Conservation (phyloP, 92 coral and sea anemone genomes). For the Nematostella vectensis region DNA sequence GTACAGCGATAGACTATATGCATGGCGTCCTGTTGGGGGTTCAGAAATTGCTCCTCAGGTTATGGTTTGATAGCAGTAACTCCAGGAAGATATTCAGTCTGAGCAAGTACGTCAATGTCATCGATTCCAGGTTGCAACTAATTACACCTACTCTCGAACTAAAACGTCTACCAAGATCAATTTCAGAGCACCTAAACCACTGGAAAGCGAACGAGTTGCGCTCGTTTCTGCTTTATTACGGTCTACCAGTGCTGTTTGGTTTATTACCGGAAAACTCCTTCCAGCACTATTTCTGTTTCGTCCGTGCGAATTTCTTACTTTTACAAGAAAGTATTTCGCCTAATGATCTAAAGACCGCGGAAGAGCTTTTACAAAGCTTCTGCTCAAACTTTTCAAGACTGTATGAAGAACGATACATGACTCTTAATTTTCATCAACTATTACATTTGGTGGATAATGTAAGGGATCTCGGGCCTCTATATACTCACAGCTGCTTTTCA, state of each 20-base stretch:
- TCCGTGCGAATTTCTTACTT: constrained; percentile 30
- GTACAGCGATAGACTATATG: constrained; percentile 50
- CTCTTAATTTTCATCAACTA: constrained; percentile 35
- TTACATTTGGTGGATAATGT: constrained; percentile 43
- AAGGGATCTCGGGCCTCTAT: constrained; percentile 46
- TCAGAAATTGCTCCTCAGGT: constrained; percentile 26
- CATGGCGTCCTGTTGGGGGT: constrained; percentile 40
- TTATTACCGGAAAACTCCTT: constrained; percentile 30
- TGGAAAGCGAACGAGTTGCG: constrained; percentile 57
- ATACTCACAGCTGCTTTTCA: constrained; percentile 52
- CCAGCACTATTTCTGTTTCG: constrained; percentile 18
- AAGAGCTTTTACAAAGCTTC: constrained; percentile 29
- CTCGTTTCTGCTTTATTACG: constrained; percentile 42
- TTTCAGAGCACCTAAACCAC: constrained; percentile 32
- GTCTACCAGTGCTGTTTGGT: constrained; percentile 34
- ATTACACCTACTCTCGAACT: constrained; percentile 36
- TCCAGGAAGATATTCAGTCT: constrained; percentile 23
- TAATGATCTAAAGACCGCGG: constrained; percentile 34
- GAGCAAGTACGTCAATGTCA: neutral
- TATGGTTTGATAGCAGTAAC: constrained; percentile 8
- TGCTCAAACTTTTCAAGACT: constrained; percentile 21
- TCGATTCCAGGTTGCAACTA: constrained; percentile 26
- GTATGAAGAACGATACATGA: constrained; percentile 20
- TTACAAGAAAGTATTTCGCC: constrained; percentile 29
- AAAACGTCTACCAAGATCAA: constrained; percentile 29